phyloP scores from a whole-genome alignment of 2,113 vertebrate species.

The rabbit (Oryctolagus cuniculus) region DNA sequence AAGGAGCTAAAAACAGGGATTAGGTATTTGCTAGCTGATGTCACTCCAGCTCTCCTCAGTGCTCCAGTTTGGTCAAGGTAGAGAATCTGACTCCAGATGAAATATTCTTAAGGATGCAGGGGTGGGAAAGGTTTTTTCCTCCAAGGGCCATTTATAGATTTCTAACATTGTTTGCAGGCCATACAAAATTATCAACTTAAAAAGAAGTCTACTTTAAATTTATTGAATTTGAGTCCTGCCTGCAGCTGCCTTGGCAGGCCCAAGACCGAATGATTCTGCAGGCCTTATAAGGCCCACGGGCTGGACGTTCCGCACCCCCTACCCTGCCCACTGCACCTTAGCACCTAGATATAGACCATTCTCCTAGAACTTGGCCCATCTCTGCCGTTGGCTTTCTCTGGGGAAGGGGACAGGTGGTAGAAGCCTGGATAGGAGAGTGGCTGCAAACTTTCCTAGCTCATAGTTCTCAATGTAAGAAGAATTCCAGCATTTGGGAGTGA shows the following conservation, averaged over 20 bases:
- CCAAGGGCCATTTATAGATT: no score
- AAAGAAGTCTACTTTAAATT: no score
- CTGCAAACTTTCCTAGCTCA: neutral
- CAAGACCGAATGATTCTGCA: no score
- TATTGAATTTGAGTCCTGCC: no score
- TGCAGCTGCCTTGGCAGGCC: no score
- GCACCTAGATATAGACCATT: neutral
- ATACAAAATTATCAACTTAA: no score
- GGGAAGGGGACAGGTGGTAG: neutral
- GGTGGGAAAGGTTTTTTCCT: no score
- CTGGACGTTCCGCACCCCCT: no score
- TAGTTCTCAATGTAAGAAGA: conserved; percentile 4
- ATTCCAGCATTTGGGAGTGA: neutral
- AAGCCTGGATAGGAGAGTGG: neutral
- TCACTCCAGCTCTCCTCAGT: neutral
- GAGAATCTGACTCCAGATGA: neutral
- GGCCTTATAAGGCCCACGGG: no score
- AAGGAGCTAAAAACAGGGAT: neutral
- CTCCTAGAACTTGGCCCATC: neutral
- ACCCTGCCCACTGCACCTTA: neutral
- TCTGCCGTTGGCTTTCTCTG: neutral
- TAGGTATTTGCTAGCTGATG: neutral
- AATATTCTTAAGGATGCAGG: neutral
- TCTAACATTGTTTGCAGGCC: no score
- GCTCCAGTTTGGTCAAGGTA: neutral